Base-by-base conservation (phyloP, 2,113 vertebrate genomes). In the Lasiurus borealis region DNA sequence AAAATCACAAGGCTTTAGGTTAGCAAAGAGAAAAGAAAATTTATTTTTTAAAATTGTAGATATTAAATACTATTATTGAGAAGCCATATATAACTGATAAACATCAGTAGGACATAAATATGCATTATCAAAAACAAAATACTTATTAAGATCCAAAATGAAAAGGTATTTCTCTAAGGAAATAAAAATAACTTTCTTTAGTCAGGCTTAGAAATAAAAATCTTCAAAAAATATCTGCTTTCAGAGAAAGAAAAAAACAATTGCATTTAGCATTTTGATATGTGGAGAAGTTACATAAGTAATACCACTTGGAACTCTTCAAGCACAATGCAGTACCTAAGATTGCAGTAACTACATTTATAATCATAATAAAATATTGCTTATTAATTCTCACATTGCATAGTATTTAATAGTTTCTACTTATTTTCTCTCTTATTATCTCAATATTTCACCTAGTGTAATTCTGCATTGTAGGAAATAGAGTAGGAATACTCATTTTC, bases 81-180 rank as follows among this genome's bases (percentile, higher is more conserved):
- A 75, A 81, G 34, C 4, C 27, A 90, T 91, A 91, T 6, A 80
- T 64, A 71, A 77, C 18, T 90, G 46, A 52, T 59, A 87, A 87
- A 71, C 16, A 81, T 36, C 8, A 68, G 11, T 36, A 82, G 29
- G 15, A 89, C 87, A 87, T 69, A 10, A 95, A 80, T 84, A 80
- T n/a, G 40, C 2, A 81, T 83, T 40, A 73, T 0, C 14, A 62
- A 71, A 88, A 78, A 25, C 1, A 91, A 23, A 88, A 57, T n/a
- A 1, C 8, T 93, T 93, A 36, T 68, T 73, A 31, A 31, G 15
- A 48, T 34, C 5, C 13, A 89, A 93, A 46, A 23, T 84, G 13
- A 90, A 94, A 88, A 48, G 27, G 3, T 71, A 71, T 95, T 94
- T 96, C 25, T 57, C 8, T 52, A n/a, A 75, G 5, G 23, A 77